These are phyloP conservation scores for Vireo griseus DNA, from an alignment of 2,797 vertebrate species.

Conservation along the genomic window DNA sequence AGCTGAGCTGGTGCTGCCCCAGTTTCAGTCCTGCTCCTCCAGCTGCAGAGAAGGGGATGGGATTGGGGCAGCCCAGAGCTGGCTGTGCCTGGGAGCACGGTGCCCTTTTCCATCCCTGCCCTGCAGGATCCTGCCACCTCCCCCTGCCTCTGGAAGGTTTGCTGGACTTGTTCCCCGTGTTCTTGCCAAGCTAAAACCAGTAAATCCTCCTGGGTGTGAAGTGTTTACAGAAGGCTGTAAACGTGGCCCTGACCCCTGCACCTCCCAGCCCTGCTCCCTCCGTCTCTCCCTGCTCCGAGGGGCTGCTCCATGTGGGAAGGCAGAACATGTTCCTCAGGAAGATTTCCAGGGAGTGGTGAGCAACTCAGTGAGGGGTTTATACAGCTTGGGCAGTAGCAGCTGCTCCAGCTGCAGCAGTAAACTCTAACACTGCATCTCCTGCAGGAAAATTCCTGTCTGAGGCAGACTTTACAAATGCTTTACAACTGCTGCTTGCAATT, in stretches of 20 bases:
- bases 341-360: not conserved
- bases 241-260: not conserved
- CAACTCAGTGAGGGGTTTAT: not conserved
- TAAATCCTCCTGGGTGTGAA: not conserved
- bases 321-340: not conserved
- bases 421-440: not conserved
- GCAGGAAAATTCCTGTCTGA: not conserved
- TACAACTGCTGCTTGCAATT: not conserved
- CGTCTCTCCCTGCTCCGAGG: fast-evolving
- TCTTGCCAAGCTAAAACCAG: not conserved
- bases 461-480: not conserved
- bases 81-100: fast-evolving
- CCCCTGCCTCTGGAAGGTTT: not conserved
- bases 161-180: fast-evolving
- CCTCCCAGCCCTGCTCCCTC: not conserved
- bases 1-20: not conserved
- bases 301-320: fast-evolving
- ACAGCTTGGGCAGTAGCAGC: not conserved
- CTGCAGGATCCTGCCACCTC: not conserved
- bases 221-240: not conserved
- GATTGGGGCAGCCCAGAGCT: not conserved
- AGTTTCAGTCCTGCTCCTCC: fast-evolving
- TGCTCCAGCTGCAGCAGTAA: slow-evolving; percentile 3
- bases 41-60: not conserved
- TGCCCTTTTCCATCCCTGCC: not conserved